These are phyloP conservation scores for Coenonympha glycerion DNA, from an alignment of 2,888 invertebrate species.

Conservation along the genomic window DNA sequence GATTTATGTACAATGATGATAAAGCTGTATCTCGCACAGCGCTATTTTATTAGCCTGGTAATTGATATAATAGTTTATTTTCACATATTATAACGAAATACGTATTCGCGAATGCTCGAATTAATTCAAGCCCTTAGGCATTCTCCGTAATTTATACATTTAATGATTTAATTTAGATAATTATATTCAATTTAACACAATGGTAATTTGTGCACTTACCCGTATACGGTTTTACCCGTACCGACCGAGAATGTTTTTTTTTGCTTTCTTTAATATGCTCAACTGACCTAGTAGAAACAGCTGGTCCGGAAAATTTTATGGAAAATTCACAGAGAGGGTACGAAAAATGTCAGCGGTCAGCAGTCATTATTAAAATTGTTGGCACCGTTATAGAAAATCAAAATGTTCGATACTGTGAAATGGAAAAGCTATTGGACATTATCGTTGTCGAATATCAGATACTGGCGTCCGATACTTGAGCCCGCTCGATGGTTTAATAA, in stretches of 20 bases:
- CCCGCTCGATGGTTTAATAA: not conserved
- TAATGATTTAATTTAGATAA: not conserved
- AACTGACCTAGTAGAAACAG: too few species aligned
- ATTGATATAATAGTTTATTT: slow-evolving; percentile 3
- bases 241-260: too few species aligned
- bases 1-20: slow-evolving; percentile 9
- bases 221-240: too few species aligned
- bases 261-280: too few species aligned
- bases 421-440: not conserved
- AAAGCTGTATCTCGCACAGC: slow-evolving; percentile 2
- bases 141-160: not conserved
- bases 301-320: too few species aligned
- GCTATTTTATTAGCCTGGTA: slow-evolving; percentile 8
- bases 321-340: too few species aligned
- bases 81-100: not conserved
- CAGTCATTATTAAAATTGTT: too few species aligned
- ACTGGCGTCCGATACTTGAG: not conserved
- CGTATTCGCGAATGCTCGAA: not conserved
- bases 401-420: not conserved
- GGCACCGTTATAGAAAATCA: not conserved
- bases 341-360: too few species aligned
- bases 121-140: not conserved
- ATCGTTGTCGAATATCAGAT: not conserved
- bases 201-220: too few species aligned
- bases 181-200: too few species aligned